phyloP scores from a whole-genome alignment of 35 echinoderm and acorn worm genomes.

The Apostichopus japonicus region DNA sequence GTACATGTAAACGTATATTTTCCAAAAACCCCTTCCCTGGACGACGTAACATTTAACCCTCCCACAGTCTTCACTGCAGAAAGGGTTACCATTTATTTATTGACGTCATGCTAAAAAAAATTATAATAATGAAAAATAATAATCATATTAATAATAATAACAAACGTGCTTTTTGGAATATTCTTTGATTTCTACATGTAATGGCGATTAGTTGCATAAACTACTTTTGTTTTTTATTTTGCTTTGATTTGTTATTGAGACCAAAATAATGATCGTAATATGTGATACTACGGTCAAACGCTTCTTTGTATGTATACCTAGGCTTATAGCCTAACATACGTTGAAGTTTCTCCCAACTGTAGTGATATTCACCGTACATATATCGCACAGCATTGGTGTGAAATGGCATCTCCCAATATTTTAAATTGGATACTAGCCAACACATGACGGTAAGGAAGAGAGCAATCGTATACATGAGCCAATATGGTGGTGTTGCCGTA shows the following conservation, averaged over 20 bases:
- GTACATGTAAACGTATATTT: neutral
- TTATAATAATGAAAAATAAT: too few species aligned
- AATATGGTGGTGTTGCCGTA: constrained; percentile 23
- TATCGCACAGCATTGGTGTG: constrained; percentile 3
- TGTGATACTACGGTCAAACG: constrained; percentile 13
- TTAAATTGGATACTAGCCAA: constrained; percentile 36
- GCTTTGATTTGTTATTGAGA: neutral
- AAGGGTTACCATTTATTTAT: too few species aligned
- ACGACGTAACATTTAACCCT: too few species aligned
- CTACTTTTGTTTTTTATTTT: neutral
- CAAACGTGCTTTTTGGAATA: too few species aligned
- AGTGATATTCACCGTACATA: constrained; percentile 1
- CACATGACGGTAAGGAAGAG: constrained; percentile 16
- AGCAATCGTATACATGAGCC: constrained; percentile 47
- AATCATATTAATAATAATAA: too few species aligned
- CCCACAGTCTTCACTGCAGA: too few species aligned
- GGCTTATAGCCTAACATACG: constrained; percentile 44
- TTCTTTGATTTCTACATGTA: too few species aligned
- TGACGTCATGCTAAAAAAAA: too few species aligned
- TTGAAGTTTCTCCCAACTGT: constrained; percentile 18
- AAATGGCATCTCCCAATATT: neutral
- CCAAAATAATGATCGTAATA: constrained; percentile 36
- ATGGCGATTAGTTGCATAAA: neutral
- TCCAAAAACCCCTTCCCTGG: too few species aligned
- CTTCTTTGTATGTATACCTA: constrained; percentile 25